phyloP scores from a whole-genome alignment of 1,140 invertebrate genomes.

The Trichonephila clavipes region DNA sequence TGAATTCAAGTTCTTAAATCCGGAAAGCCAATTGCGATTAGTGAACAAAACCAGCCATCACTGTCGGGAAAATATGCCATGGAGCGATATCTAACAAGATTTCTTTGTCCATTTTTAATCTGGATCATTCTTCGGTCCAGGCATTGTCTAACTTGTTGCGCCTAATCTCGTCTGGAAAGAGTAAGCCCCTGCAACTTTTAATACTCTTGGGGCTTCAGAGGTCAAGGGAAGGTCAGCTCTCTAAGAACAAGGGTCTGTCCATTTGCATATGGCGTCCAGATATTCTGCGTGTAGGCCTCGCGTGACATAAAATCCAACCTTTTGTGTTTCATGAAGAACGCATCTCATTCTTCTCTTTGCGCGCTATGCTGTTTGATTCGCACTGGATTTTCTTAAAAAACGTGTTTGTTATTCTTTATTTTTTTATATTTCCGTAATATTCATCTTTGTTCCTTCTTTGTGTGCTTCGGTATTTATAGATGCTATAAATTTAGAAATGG shows the following conservation, averaged over 20 bases:
- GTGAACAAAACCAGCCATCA: no score
- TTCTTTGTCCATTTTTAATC: neutral
- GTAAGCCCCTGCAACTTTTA: neutral
- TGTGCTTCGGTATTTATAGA: constrained; percentile 37
- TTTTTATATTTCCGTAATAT: neutral
- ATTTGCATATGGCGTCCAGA: neutral
- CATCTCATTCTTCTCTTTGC: no score
- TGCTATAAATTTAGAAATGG: constrained; percentile 56
- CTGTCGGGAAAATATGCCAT: no score
- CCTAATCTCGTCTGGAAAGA: constrained; percentile 38
- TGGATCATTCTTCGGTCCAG: neutral
- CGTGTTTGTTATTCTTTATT: neutral
- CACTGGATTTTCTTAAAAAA: neutral
- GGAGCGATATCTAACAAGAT: neutral
- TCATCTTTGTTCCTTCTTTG: neutral
- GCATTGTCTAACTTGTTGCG: constrained; percentile 2
- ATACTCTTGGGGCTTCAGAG: neutral
- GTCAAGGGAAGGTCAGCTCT: constrained; percentile 38
- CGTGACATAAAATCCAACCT: neutral
- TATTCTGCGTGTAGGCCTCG: neutral
- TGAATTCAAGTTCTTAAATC: no score
- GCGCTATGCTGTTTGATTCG: neutral
- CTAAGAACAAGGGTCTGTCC: neutral
- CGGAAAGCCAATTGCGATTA: no score
- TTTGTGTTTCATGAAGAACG: neutral